Conservation (phyloP, 2,888 invertebrate species). For the Cephus nigrinus region DNA sequence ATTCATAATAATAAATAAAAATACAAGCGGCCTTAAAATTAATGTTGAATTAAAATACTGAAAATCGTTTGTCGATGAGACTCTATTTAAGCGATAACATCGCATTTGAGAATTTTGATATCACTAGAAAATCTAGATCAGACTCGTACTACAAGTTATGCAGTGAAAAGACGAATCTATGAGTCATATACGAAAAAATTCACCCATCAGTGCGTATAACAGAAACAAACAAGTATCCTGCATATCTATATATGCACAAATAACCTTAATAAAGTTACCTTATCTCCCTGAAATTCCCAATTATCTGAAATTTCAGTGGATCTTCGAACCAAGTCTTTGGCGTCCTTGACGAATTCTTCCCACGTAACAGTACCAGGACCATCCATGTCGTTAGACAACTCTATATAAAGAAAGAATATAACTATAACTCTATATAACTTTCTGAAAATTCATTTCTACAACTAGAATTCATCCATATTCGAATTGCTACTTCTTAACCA, state of each 20-base stretch:
- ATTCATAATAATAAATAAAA: not conserved
- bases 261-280: constrained; percentile 43
- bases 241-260: not conserved
- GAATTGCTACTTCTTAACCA: not conserved
- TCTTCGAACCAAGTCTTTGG: constrained; percentile 54
- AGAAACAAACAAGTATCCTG: not conserved
- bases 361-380: constrained; percentile 63
- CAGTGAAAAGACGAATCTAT: not conserved
- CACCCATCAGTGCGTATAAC: not conserved
- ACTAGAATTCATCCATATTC: not conserved
- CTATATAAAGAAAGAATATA: not conserved
- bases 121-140: not conserved
- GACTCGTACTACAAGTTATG: not conserved
- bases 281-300: constrained; percentile 59
- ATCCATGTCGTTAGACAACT: constrained; percentile 44
- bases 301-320: constrained; percentile 60
- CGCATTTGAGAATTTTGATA: no score
- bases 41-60: not conserved
- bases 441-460: not conserved
- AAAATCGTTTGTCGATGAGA: not conserved
- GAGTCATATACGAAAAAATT: not conserved
- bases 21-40: not conserved
- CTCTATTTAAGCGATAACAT: not conserved
- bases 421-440: not conserved
- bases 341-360: constrained; percentile 63